Evolutionary conservation across 2,113 vertebrate genomes (phyloP).

Genomic region (Lagopus leucura): DNA sequence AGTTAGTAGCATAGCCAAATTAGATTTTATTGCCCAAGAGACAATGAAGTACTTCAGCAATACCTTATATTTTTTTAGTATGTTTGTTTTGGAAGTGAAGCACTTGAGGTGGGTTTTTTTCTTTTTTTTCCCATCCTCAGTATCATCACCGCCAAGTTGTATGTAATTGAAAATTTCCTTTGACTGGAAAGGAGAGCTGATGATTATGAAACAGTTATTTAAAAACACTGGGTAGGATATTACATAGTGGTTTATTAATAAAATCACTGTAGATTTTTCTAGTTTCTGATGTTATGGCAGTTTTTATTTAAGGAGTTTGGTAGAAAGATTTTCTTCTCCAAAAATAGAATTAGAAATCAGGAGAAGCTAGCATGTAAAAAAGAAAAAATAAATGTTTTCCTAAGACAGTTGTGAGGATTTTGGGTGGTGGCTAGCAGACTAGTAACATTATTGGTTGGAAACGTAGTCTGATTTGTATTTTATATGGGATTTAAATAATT

Average conservation of each 20-base stretch:
- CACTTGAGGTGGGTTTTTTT: not conserved
- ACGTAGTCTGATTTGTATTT: slow-evolving; percentile 76
- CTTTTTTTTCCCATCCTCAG: slow-evolving; percentile 8
- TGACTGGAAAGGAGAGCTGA: slow-evolving; percentile 5
- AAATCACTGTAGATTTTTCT: slow-evolving; percentile 29
- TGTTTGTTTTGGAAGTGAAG: not conserved
- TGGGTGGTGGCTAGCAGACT: not conserved
- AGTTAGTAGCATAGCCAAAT: not conserved
- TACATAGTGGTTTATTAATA: slow-evolving; percentile 38
- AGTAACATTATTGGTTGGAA: slow-evolving; percentile 68
- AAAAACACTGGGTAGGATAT: slow-evolving; percentile 42
- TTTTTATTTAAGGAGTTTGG: slow-evolving; percentile 58
- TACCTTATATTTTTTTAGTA: not conserved
- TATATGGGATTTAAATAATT: slow-evolving; percentile 82
- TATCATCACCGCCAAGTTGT: slow-evolving; percentile 37
- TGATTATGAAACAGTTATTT: slow-evolving; percentile 58
- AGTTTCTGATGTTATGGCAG: slow-evolving; percentile 57
- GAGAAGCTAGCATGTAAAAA: slow-evolving; percentile 21
- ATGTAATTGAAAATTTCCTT: not conserved
- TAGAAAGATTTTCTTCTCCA: slow-evolving; percentile 51
- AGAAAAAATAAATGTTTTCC: slow-evolving; percentile 27
- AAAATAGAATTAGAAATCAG: slow-evolving; percentile 8
- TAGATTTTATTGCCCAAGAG: not conserved
- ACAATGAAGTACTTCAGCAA: not conserved
- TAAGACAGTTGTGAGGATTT: slow-evolving; percentile 37